These are phyloP conservation scores for Bucco capensis DNA, from an alignment of 2,113 vertebrate species.

Conservation along the genomic window DNA sequence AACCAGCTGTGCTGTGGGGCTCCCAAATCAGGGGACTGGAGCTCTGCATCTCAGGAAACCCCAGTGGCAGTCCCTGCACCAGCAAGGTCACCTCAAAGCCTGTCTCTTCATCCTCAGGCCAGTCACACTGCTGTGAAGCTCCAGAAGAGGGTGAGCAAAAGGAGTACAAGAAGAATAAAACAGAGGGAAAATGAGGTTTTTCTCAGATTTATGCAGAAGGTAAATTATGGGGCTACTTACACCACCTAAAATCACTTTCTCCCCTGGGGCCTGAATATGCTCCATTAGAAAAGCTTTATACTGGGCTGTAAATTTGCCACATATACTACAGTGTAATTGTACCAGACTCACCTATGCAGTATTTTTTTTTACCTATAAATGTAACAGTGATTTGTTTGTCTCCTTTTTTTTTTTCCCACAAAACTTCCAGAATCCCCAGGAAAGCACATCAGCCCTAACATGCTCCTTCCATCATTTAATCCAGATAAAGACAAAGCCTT, in stretches of 20 bases:
- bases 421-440: background rate
- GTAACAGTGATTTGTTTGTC: background rate
- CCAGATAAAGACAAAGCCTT: background rate
- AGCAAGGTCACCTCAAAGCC: conserved; percentile 40
- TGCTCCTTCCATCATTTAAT: background rate
- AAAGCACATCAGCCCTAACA: background rate
- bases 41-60: conserved; percentile 31
- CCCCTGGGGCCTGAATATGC: background rate
- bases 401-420: background rate
- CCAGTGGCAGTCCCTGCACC: background rate
- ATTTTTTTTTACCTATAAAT: conserved; percentile 38
- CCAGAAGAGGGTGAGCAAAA: background rate
- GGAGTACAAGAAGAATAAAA: conserved; percentile 2
- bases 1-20: background rate
- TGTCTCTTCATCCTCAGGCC: background rate
- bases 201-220: background rate
- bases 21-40: background rate
- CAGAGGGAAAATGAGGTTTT: background rate
- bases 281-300: conserved; percentile 30
- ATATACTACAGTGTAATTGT: conserved; percentile 21
- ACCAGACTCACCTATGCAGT: background rate
- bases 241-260: conserved; percentile 20
- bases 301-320: conserved; percentile 23
- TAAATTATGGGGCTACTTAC: conserved; percentile 39
- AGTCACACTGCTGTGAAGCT: background rate